Percentiles rank a stretch among this genome's conserved stretches.
Conservation (phyloP, 2,797 vertebrate genomes). For the Phataginus tricuspis region DNA sequence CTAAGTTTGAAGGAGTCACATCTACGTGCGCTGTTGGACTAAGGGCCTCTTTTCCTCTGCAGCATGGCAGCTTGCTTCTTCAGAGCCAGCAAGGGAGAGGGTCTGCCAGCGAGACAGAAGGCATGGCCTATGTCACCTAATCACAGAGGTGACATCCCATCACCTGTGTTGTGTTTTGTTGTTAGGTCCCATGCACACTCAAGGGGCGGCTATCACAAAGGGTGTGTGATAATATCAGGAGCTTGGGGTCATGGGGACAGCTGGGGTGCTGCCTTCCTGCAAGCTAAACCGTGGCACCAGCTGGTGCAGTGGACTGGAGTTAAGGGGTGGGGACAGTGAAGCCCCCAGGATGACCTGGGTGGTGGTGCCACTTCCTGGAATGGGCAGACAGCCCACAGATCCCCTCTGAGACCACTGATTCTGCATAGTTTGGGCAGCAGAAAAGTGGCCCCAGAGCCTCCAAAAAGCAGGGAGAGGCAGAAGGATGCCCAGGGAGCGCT, state of each 20-base stretch:
- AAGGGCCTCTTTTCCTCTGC: background rate
- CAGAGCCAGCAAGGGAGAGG: background rate
- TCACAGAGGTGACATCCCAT: background rate
- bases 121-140: background rate
- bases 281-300: background rate
- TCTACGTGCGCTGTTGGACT: background rate
- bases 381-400: background rate
- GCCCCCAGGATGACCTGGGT: background rate
- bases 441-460: background rate
- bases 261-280: background rate
- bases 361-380: background rate
- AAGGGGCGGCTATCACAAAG: fast-evolving
- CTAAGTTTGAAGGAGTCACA: background rate
- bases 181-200: background rate
- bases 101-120: background rate
- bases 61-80: background rate
- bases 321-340: background rate
- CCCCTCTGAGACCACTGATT: background rate
- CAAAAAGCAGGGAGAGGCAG: background rate
- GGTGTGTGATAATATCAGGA: background rate
- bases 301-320: background rate
- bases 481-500: fast-evolving
- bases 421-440: background rate
- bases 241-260: background rate
- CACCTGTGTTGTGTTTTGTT: background rate